Evolutionary conservation across 37 sponge, comb jelly and placozoan species (phyloP).

Genomic region (Tethya wilhelma): DNA sequence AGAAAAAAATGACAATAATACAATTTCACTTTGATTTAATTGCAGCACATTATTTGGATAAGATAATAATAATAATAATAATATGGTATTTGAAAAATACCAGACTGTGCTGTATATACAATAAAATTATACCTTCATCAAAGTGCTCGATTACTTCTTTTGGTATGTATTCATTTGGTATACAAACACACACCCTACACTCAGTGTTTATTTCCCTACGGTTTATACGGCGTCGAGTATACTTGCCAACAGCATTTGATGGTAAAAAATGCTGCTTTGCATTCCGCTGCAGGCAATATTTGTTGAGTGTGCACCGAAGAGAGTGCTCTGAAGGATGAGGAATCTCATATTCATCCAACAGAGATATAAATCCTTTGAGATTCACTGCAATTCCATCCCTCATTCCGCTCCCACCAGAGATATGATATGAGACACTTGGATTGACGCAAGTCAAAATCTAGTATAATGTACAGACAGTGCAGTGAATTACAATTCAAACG

Average conservation of each 20-base stretch:
- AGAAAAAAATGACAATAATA: no score
- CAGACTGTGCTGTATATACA: no score
- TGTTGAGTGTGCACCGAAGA: neutral
- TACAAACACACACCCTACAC: neutral
- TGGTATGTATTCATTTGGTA: neutral
- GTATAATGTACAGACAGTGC: neutral
- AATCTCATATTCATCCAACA: neutral
- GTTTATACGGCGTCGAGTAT: neutral
- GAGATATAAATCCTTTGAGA: neutral
- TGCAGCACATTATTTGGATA: no score
- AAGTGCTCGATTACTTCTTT: neutral
- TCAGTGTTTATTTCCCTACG: neutral
- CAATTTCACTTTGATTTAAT: no score
- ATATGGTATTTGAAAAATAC: no score
- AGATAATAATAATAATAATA: no score
- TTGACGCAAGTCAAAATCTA: neutral
- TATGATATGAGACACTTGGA: neutral
- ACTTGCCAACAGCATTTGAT: neutral
- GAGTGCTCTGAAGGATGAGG: conserved; percentile 3
- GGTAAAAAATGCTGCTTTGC: conserved; percentile 1
- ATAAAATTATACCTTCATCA: no score
- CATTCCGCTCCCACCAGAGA: no score
- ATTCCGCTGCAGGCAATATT: neutral
- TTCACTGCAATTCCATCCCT: neutral
- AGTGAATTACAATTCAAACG: no score